A percentile compares a stretch with the other conserved stretches of the same genome.
phyloP scores from a whole-genome alignment of 2,113 vertebrate genomes.

The Odontesthes bonariensis region DNA sequence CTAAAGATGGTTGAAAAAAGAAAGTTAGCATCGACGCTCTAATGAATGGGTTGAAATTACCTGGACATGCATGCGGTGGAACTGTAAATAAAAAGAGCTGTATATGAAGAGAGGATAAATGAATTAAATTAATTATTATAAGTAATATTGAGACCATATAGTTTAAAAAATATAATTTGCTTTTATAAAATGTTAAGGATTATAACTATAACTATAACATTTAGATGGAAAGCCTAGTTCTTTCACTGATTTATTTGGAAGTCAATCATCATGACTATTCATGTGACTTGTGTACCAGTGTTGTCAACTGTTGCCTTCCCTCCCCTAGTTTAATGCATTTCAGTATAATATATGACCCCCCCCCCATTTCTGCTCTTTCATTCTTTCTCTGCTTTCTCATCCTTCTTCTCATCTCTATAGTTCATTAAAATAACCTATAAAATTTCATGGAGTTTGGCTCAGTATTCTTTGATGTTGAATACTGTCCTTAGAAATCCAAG shows the following conservation, averaged over 20 bases:
- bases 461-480: conserved; percentile 12
- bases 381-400: background rate
- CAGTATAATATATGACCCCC: background rate
- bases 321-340: background rate
- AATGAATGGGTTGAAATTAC: no score
- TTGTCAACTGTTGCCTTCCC: background rate
- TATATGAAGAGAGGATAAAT: no score
- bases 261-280: background rate
- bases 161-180: background rate
- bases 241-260: background rate
- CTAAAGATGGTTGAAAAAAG: no score
- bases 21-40: no score
- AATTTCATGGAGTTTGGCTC: background rate
- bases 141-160: background rate
- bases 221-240: background rate
- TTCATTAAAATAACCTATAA: background rate
- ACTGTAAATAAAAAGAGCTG: no score
- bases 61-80: no score
- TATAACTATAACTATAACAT: background rate
- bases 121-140: no score
- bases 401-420: background rate
- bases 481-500: conserved; percentile 8
- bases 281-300: background rate
- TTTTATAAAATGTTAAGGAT: background rate
- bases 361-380: background rate